Evolutionary conservation across 2,797 vertebrate species (phyloP).

Genomic region (Gallirallus australis): DNA sequence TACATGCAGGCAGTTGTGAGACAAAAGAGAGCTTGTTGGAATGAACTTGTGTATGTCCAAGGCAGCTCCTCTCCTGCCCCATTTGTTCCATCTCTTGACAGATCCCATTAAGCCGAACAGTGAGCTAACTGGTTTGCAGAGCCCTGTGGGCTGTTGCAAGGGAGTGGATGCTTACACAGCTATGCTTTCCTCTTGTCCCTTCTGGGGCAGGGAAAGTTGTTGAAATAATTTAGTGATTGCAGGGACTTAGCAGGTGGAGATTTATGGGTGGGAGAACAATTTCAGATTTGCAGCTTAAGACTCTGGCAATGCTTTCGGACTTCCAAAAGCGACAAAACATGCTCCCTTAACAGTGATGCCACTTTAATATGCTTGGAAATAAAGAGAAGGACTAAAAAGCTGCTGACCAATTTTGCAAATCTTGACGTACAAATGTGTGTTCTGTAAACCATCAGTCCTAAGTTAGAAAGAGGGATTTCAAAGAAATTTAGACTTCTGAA

Average conservation of each 20-base stretch:
- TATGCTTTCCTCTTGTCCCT: neutral
- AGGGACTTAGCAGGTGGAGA: neutral
- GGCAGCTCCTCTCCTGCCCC: neutral
- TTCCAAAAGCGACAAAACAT: neutral
- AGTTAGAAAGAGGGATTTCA: neutral
- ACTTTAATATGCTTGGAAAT: neutral
- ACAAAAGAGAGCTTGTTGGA: neutral
- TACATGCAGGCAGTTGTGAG: neutral
- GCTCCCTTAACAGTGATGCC: rapidly evolving
- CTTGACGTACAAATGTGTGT: neutral
- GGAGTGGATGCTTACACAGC: neutral
- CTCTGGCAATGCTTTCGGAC: rapidly evolving
- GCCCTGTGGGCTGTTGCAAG: neutral
- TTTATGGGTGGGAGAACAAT: neutral
- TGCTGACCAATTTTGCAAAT: neutral
- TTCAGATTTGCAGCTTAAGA: neutral
- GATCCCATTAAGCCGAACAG: neutral
- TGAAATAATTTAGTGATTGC: neutral
- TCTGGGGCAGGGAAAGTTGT: rapidly evolving
- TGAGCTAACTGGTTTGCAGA: neutral
- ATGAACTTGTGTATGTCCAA: neutral
- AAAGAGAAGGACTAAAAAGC: neutral
- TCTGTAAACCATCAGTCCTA: neutral
- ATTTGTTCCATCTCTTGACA: neutral
- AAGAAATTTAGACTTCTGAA: neutral